Conservation (phyloP, 2,113 vertebrate genomes). For the Strix aluco region DNA sequence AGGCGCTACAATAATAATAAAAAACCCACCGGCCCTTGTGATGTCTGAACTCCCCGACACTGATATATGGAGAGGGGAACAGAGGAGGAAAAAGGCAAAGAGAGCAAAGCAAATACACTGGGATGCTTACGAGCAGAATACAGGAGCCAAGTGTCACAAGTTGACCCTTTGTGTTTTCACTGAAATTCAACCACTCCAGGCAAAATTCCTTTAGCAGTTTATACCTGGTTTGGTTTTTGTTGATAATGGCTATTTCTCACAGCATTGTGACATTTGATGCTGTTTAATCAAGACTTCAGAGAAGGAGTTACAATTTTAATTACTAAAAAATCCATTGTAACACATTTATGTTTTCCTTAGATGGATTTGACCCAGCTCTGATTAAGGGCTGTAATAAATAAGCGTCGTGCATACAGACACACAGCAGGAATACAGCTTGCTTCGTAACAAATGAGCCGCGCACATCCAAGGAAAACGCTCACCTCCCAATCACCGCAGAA, state of each 20-base stretch:
- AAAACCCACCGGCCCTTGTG: constrained; percentile 49
- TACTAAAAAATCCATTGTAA: not conserved
- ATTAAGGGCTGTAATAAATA: constrained; percentile 20
- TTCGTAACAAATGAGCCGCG: not conserved
- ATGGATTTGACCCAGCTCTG: not conserved
- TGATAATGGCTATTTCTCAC: not conserved
- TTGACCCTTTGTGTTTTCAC: constrained; percentile 43
- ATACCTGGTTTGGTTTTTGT: not conserved
- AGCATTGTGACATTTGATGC: not conserved
- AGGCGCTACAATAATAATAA: constrained; percentile 64
- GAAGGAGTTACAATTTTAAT: constrained; percentile 15
- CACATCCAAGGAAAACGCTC: not conserved
- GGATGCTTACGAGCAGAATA: constrained; percentile 52
- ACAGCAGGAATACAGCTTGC: not conserved
- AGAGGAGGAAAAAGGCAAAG: constrained; percentile 59
- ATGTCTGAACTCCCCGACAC: constrained; percentile 66
- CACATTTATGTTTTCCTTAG: not conserved
- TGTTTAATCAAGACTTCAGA: constrained; percentile 21
- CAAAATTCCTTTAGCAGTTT: not conserved
- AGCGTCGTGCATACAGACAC: not conserved
- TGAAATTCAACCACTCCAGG: constrained; percentile 12
- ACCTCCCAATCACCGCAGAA: not conserved
- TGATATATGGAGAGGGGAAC: constrained; percentile 57
- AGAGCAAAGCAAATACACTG: constrained; percentile 46
- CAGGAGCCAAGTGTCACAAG: constrained; percentile 51